Base-by-base conservation (phyloP, 1,140 invertebrate species). In the Calephelis virginiensis region DNA sequence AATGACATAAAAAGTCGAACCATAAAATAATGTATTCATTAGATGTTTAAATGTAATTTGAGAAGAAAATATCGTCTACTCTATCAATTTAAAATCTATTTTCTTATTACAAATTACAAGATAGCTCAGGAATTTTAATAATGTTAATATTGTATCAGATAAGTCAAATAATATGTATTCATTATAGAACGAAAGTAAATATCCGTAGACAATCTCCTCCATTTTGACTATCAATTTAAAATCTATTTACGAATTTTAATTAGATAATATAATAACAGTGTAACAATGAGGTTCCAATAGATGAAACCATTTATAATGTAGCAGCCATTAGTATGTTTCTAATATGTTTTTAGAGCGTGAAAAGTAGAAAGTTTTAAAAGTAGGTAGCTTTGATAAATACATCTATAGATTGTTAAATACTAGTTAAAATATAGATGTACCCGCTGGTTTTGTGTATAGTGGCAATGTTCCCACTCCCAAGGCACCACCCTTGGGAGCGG, bases 281-380 rank as follows among this genome's bases (percentile, higher is more conserved):
- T 28, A 63, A 63, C 46, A 64, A 50, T 64, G 63, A 64, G 48
- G 63, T 71, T 67, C 68, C 74, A 66, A 82, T 78, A 83, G 77
- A 77, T 81, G 75, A 75, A 69, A 68, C 73, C 75, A 77, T 78
- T 85, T 81, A 81, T 80, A 82, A 78, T 81, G 76, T 79, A 74
- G 75, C 82, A 81, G 83, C 80, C 77, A 83, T 82, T 86, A 80
- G 77, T 78, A 83, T 84, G 83, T 82, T 82, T 84, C 79, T 84
- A 83, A 82, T 86, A 83, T 84, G 80, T 90, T 89, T 90, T 89
- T 89, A 87, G 88, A 90, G 88, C 88, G 86, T 86, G 85, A 86
- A 90, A 90, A 89, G 86, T 90, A 90, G 88, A 90, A 90, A 90
- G 88, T 90, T 86, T 79, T 70, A 74, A 84, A 90, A 89, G 86